Percentiles rank a stretch among this genome's conserved stretches.
phyloP scores from a whole-genome alignment of 2,797 vertebrate genomes.

The Aphelocoma californica region DNA sequence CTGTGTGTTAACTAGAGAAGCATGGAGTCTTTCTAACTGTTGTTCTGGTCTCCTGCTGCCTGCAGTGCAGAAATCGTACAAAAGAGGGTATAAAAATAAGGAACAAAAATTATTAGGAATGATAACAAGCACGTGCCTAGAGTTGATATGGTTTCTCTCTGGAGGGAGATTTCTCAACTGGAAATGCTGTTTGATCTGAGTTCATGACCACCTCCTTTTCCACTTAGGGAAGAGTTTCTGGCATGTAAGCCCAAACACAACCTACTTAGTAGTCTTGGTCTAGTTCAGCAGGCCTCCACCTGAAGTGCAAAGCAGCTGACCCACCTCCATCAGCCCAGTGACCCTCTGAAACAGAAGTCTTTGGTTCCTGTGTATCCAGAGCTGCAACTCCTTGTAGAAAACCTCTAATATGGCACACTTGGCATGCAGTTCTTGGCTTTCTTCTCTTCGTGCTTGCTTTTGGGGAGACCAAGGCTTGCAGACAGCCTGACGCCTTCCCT shows the following conservation, averaged over 20 bases:
- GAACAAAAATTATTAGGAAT: background rate
- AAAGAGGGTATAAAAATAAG: background rate
- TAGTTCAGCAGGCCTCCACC: background rate
- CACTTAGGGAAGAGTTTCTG: background rate
- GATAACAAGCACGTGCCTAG: background rate
- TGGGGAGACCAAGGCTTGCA: background rate
- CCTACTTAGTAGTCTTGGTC: background rate
- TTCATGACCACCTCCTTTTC: background rate
- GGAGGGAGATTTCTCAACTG: background rate
- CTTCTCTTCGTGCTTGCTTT: background rate
- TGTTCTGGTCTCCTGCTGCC: background rate
- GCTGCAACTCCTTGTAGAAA: background rate
- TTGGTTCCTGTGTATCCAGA: accelerated
- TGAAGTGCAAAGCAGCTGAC: background rate
- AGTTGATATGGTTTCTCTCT: background rate
- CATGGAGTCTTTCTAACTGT: background rate
- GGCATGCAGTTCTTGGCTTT: background rate
- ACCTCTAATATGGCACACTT: accelerated
- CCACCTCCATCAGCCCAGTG: background rate
- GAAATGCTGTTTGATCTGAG: background rate
- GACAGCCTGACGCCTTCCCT: background rate
- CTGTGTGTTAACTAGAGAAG: background rate
- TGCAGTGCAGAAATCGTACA: background rate
- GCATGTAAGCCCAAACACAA: background rate
- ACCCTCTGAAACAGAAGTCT: background rate